Percentiles rank a stretch among this genome's conserved stretches.
phyloP scores from a whole-genome alignment of 2,113 vertebrate species.

The Ivindomyrus marchei region DNA sequence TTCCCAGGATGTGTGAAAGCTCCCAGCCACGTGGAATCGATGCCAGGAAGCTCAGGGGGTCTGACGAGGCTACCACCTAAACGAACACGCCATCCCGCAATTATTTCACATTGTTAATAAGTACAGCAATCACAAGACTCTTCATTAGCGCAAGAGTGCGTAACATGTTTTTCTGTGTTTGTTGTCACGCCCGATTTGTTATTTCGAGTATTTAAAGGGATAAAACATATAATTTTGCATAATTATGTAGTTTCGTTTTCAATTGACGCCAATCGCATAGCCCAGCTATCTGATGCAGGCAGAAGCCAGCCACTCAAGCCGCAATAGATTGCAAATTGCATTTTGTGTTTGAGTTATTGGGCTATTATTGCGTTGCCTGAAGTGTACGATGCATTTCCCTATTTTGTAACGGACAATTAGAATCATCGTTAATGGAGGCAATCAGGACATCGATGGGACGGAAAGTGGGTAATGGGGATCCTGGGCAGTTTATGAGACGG shows the following conservation, averaged over 20 bases:
- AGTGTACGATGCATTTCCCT: conserved; percentile 43
- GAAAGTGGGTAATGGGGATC: conserved; percentile 43
- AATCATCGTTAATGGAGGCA: conserved; percentile 50
- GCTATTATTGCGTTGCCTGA: conserved; percentile 39
- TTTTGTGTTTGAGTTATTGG: conserved; percentile 49
- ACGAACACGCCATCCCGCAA: neutral
- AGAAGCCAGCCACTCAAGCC: conserved; percentile 20
- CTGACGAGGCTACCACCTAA: neutral
- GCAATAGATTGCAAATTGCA: conserved; percentile 42
- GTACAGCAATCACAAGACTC: neutral
- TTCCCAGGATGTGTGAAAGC: neutral
- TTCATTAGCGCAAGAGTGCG: neutral
- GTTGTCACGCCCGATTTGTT: neutral
- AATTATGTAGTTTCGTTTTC: neutral
- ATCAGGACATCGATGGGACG: conserved; percentile 40
- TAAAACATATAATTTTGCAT: neutral
- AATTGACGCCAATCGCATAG: neutral
- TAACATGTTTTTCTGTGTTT: neutral
- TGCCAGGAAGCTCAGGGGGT: neutral
- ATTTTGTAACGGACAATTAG: conserved; percentile 48
- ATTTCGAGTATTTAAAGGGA: neutral
- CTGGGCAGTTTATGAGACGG: conserved; percentile 37
- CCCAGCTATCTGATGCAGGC: neutral
- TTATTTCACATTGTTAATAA: neutral
- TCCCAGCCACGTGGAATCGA: neutral